Evolutionary conservation across 2,797 vertebrate species (phyloP).

Genomic region (Leptoclinus maculatus): DNA sequence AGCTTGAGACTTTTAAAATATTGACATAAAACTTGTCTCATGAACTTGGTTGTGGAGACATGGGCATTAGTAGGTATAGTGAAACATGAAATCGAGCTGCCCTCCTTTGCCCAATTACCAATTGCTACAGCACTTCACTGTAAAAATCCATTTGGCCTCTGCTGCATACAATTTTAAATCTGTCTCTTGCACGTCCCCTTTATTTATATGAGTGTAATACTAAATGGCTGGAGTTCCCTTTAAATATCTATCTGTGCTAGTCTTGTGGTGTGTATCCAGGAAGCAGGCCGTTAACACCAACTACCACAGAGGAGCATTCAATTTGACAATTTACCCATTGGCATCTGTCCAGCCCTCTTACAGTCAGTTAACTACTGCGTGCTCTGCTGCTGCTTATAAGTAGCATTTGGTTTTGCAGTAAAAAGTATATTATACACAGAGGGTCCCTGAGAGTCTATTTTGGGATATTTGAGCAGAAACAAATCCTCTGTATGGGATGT

Average conservation of each 20-base stretch:
- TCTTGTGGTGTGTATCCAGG: neutral
- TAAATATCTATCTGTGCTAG: neutral
- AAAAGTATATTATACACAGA: conserved; percentile 2
- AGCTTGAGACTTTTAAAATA: neutral
- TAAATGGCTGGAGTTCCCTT: neutral
- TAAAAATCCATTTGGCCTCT: neutral
- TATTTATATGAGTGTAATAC: neutral
- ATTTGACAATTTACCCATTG: conserved; percentile 43
- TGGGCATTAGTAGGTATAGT: neutral
- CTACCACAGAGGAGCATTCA: conserved; percentile 22
- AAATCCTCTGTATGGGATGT: neutral
- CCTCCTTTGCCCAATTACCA: neutral
- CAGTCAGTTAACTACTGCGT: conserved; percentile 19
- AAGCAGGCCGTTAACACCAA: conserved; percentile 15
- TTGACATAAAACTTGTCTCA: neutral
- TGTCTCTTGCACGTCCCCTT: neutral
- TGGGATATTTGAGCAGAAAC: neutral
- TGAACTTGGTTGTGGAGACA: neutral
- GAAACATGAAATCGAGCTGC: neutral
- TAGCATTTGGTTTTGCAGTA: conserved; percentile 2
- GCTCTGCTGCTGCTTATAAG: conserved; percentile 11
- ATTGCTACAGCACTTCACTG: neutral
- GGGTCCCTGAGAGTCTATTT: neutral
- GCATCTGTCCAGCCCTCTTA: conserved; percentile 19
- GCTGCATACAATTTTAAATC: neutral